Percentiles rank a stretch among this genome's conserved stretches.
Conservation (phyloP, 2,888 invertebrate species). For the Tinea trinotella region DNA sequence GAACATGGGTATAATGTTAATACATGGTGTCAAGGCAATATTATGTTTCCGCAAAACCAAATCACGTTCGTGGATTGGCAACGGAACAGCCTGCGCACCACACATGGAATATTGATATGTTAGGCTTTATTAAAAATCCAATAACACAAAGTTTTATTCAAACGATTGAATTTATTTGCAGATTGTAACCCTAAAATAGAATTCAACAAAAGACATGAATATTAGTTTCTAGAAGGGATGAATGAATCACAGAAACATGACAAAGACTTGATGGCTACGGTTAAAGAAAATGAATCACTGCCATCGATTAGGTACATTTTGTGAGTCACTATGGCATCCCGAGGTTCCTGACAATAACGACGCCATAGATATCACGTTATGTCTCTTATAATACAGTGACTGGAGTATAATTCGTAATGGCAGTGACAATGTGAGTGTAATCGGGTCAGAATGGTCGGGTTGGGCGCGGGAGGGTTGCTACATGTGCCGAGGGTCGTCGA, state of each 20-base stretch:
- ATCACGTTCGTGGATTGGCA: slow-evolving; percentile 5
- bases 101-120: neutral
- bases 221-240: neutral
- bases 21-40: neutral
- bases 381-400: neutral
- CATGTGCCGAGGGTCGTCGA: slow-evolving; percentile 45
- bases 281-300: neutral
- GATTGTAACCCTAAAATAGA: neutral
- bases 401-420: neutral
- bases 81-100: slow-evolving; percentile 2
- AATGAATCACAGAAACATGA: neutral
- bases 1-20: neutral
- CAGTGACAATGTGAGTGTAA: slow-evolving; percentile 9
- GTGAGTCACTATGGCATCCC: neutral
- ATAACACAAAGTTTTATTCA: slow-evolving; percentile 17
- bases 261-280: neutral
- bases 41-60: slow-evolving; percentile 7
- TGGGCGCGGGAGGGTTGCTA: slow-evolving; percentile 22
- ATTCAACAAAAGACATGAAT: too few species aligned
- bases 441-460: neutral
- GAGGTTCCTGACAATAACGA: neutral
- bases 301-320: neutral
- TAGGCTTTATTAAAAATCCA: neutral
- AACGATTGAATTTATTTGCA: slow-evolving; percentile 1
- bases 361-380: neutral